Evolutionary conservation across 2,888 invertebrate species (phyloP), one percentile per base, ranked within the genome.

Genomic region (Altica lythri): DNA sequence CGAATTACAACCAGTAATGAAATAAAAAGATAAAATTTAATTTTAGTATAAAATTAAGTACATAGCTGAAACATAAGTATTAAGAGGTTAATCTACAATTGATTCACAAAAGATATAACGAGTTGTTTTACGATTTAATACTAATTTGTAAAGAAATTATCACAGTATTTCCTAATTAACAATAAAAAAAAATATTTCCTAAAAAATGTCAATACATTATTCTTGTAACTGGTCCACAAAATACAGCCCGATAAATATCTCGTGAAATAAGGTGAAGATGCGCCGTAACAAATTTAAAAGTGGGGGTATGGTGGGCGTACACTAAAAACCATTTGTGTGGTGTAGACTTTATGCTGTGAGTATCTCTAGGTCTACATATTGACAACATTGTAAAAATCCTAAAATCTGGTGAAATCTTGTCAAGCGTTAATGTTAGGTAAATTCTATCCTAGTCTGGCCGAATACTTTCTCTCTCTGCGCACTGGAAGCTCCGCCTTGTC

Each of bases 21-120:
- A 8, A n/a, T 12, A 17, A 25, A 29, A 43, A 51, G 46, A 55
- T 51, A 55, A 55, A 55, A 55, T 57, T 51, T 40, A 50, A 46
- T 59, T 45, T 44, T 14, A 44, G 14, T 25, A 42, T 57, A 57
- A 57, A 59, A 59, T 57, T 59, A 59, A 59, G 59, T 59, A 59
- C 57, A 59, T 44, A 49, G 42, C 47, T 42, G n/a, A n/a, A 30
- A 53, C 53, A 51, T 43, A 29, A 46, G 25, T 52, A 37, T 17
- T 10, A 4, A 17, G 32, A 14, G 42, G 53, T 59, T 57, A 48
- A 56, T 59, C 25, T 44, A 49, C 45, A 48, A 52, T 42, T 27
- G 34, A 30, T 51, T 42, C 50, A 46, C 34, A 53, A 42, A 49
- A 40, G n/a, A 48, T 53, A 30, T 38, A 56, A 56, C 45, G 42